Base-by-base conservation (phyloP, 2,113 vertebrate species). In the Gyps fulvus region DNA sequence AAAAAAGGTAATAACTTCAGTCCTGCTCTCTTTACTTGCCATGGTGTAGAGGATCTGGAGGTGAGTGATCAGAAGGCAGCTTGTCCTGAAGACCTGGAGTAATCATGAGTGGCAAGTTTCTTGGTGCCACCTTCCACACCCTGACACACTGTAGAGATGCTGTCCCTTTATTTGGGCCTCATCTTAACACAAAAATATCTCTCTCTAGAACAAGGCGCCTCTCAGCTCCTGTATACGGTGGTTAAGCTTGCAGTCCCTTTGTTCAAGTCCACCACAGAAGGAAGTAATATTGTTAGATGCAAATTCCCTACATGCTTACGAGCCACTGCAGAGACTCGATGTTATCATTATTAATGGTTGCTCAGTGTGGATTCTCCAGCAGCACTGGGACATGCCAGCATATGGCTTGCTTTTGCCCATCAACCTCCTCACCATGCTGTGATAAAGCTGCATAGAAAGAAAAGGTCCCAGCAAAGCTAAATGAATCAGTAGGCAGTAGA, bases 1-100 rank as follows among this genome's bases (percentile, higher is more conserved):
- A 50, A 66, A 34, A 19, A 87, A 47, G 13, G 4, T 8, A 83
- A 7, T 36, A 4, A 23, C 23, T 49, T 84, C 55, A 40, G 62
- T 52, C 34, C 59, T 52, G 21, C 10, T 61, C 26, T 73, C 49
- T 73, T 82, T 43, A 74, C 26, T 45, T 83, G 80, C 55, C 15
- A 13, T 0, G 0, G 22, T 15, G 25, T 15, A 38, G n/a, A 50
- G 32, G 25, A 67, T 34, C 21, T 62, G 45, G 25, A 52, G 42
- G 13, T 20, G 38, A 59, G 10, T 7, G 52, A 63, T 47, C 15
- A 59, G 52, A 80, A 88, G 32, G n/a, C 23, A 90, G 29, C 58
- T 55, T 76, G 57, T 26, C 22, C 32, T 67, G 20, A 76, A 80
- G n/a, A 67, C 21, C 42, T 49, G 38, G 5, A 63, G 15, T 31